Evolutionary conservation across 2,113 vertebrate species (phyloP).

Genomic region (Nicator chloris): DNA sequence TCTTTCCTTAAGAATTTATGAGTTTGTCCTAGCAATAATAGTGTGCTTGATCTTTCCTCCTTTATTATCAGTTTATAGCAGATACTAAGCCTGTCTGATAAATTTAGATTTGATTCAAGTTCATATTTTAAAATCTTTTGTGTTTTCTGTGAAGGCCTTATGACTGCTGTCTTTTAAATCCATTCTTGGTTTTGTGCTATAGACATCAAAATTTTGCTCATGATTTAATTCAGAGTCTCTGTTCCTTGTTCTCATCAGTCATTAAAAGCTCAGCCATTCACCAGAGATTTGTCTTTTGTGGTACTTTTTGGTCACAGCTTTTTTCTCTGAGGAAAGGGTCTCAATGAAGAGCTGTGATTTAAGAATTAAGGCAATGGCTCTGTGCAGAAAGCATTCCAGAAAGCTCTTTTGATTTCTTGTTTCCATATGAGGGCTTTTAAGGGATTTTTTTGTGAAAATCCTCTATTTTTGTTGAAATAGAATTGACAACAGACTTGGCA

Average conservation of each 20-base stretch:
- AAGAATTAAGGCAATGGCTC: background rate
- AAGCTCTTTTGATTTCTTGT: conserved; percentile 1
- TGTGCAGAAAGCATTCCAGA: conserved; percentile 5
- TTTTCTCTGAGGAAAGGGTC: background rate
- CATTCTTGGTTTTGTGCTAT: conserved; percentile 1
- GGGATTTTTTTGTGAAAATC: background rate
- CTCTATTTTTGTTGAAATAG: background rate
- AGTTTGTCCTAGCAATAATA: background rate
- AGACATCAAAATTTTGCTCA: conserved; percentile 28
- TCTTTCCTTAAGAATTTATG: background rate
- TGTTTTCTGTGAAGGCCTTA: background rate
- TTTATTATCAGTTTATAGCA: background rate
- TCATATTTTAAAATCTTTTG: conserved; percentile 23
- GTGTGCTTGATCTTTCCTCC: background rate
- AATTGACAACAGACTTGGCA: background rate
- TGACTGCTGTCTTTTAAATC: conserved; percentile 15
- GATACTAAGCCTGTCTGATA: background rate
- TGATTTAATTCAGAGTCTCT: conserved; percentile 18
- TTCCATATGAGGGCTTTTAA: background rate
- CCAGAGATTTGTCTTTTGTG: conserved; percentile 34
- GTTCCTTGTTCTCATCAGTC: conserved; percentile 22
- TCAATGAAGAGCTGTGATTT: conserved; percentile 13
- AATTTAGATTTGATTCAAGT: conserved; percentile 5
- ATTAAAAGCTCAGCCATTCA: conserved; percentile 34
- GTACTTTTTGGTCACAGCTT: background rate